phyloP scores from a whole-genome alignment of 1,140 invertebrate genomes.

The Dryas iulia region DNA sequence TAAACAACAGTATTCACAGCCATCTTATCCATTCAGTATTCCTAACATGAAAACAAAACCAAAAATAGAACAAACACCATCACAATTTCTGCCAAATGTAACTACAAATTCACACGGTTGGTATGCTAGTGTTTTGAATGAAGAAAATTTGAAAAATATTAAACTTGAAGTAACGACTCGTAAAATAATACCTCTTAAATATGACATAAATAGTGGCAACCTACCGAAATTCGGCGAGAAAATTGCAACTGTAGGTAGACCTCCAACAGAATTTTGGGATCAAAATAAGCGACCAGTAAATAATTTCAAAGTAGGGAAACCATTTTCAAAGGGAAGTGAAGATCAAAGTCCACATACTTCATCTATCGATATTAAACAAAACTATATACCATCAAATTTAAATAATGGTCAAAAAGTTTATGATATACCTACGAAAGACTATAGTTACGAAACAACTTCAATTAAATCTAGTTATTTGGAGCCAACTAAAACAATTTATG shows the following conservation, averaged over 20 bases:
- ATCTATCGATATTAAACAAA: conserved; percentile 48
- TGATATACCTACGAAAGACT: conserved; percentile 72
- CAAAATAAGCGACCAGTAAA: conserved; percentile 41
- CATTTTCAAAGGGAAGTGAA: conserved; percentile 58
- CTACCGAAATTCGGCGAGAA: conserved; percentile 65
- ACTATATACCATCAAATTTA: conserved; percentile 64
- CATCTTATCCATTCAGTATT: conserved; percentile 30
- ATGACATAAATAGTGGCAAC: conserved; percentile 56
- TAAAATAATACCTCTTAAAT: conserved; percentile 70
- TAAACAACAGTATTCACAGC: conserved; percentile 3
- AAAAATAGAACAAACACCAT: conserved; percentile 43
- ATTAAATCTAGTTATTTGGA: conserved; percentile 32
- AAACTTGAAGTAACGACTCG: conserved; percentile 68
- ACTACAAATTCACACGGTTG: conserved; percentile 72
- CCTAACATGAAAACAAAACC: conserved; percentile 36
- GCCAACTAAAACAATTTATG: conserved; percentile 60
- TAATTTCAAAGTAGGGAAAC: conserved; percentile 57
- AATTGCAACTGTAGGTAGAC: conserved; percentile 58
- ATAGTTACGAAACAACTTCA: conserved; percentile 57
- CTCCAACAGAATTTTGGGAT: conserved; percentile 54
- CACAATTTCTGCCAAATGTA: conserved; percentile 56
- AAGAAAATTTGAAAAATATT: conserved; percentile 62
- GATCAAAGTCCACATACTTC: conserved; percentile 36
- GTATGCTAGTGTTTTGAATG: conserved; percentile 68
- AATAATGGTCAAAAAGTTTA: conserved; percentile 65